These are phyloP conservation scores for Holothuria leucospilota DNA, from an alignment of 53 echinoderm and acorn worm species.

Conservation along the genomic window DNA sequence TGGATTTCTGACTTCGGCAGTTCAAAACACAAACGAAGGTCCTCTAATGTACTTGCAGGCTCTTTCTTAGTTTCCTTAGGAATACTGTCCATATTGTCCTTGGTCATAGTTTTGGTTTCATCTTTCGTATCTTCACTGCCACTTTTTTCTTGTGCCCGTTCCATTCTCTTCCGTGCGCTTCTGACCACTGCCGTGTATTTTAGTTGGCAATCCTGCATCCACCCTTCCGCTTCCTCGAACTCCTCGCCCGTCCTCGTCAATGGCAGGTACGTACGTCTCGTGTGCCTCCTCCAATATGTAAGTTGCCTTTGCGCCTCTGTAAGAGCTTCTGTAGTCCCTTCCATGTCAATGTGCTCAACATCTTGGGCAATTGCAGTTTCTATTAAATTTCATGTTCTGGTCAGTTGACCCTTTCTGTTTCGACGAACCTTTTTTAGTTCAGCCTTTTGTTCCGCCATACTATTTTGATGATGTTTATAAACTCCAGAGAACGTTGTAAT, in stretches of 20 bases:
- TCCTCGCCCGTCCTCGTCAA: neutral
- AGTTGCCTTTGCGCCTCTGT: neutral
- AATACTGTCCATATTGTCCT: neutral
- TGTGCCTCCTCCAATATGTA: neutral
- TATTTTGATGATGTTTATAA: neutral
- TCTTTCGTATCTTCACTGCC: neutral
- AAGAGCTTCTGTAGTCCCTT: neutral
- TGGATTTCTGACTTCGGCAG: slow-evolving; percentile 20
- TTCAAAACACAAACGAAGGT: neutral
- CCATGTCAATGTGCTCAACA: slow-evolving; percentile 5
- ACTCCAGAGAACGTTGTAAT: too few relatives aligned
- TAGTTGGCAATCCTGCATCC: slow-evolving; percentile 40
- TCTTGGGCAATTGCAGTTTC: neutral
- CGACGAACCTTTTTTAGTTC: neutral
- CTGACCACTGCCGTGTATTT: neutral
- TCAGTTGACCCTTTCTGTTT: slow-evolving; percentile 32
- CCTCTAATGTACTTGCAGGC: neutral
- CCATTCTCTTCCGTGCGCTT: neutral
- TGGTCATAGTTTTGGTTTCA: neutral
- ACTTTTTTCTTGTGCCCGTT: neutral
- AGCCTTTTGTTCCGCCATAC: neutral
- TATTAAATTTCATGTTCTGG: neutral
- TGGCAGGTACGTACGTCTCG: neutral
- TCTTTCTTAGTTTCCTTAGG: neutral
- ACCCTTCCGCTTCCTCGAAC: neutral